These are phyloP conservation scores for Pardosa pseudoannulata DNA, from an alignment of 2,888 invertebrate genomes.

Conservation along the genomic window DNA sequence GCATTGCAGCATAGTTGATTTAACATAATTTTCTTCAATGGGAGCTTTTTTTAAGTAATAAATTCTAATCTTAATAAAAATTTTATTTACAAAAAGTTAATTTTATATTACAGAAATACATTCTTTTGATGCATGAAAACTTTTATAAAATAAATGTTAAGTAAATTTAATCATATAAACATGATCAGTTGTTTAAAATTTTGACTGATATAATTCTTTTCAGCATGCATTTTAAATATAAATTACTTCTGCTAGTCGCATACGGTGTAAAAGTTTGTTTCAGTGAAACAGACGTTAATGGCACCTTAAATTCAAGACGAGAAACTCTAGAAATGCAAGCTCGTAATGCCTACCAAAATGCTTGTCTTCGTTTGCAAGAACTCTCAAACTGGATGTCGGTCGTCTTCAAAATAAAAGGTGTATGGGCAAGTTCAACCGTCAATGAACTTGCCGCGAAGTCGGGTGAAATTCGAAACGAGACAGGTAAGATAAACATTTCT, in stretches of 20 bases:
- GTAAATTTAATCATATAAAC: too few species aligned
- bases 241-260: not conserved
- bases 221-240: not conserved
- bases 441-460: not conserved
- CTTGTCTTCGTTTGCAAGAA: constrained; percentile 30
- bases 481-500: not conserved
- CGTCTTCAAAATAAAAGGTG: constrained; percentile 40
- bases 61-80: too few species aligned
- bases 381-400: constrained; percentile 58
- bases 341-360: constrained; percentile 19
- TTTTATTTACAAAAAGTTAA: too few species aligned
- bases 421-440: constrained; percentile 21
- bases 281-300: not conserved
- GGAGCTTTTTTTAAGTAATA: too few species aligned
- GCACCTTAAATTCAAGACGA: not conserved
- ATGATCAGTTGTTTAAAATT: too few species aligned
- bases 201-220: too few species aligned
- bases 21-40: too few species aligned
- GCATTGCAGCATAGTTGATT: too few species aligned
- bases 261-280: not conserved
- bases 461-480: not conserved
- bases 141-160: too few species aligned
- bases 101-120: too few species aligned
- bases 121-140: too few species aligned
- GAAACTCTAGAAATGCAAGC: constrained; percentile 20